phyloP scores from a whole-genome alignment of 23 tunicate species.

The Ascidia mentula region DNA sequence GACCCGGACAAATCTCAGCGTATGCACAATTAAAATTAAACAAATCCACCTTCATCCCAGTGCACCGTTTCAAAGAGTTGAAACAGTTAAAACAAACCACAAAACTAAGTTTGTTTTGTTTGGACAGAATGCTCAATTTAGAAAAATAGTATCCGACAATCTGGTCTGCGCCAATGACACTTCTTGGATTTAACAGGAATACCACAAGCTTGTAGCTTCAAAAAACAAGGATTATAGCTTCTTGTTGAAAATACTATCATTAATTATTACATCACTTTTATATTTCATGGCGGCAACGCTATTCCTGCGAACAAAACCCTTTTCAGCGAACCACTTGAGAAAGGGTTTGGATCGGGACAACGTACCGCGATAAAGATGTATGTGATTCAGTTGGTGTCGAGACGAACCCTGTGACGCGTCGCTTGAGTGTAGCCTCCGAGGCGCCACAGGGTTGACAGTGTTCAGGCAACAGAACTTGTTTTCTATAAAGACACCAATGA shows the following conservation, averaged over 20 bases:
- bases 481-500: background rate
- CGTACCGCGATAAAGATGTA: conserved; percentile 9
- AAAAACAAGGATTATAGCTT: too few species aligned
- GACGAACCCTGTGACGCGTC: conserved; percentile 12
- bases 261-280: background rate
- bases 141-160: background rate
- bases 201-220: background rate
- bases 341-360: background rate
- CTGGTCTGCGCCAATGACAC: background rate
- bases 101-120: background rate
- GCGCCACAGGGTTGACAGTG: conserved; percentile 10
- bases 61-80: background rate
- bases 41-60: background rate
- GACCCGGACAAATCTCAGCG: background rate
- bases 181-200: background rate
- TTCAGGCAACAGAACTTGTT: conserved; percentile 8
- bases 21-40: background rate
- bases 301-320: background rate
- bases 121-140: background rate
- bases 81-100: background rate
- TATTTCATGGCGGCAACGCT: background rate
- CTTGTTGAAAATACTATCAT: background rate
- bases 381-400: conserved; percentile 10
- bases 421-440: conserved; percentile 5
- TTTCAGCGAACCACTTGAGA: conserved; percentile 2